Base-by-base conservation (phyloP, 53 echinoderm and acorn worm genomes). In the Echinarachnius parma region DNA sequence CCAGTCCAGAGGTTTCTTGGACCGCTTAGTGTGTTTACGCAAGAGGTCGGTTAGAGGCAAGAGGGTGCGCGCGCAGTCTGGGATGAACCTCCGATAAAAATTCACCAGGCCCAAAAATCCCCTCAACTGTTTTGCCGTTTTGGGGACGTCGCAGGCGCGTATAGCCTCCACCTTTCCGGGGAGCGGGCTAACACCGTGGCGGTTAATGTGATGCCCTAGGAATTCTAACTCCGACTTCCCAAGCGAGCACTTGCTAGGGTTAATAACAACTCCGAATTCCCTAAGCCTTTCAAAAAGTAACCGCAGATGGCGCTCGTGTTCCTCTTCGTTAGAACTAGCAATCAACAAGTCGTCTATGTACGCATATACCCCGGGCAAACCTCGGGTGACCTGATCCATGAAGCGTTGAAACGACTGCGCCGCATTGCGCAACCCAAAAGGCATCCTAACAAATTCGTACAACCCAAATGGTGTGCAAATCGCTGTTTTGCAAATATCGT, bases 391-490 rank as follows among this genome's bases (percentile, higher is more conserved):
- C 19, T 76, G 63, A 44, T 76, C 82, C 2, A 76, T 76, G 47
- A 82, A 82, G 1, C 82, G 37, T 13, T 82, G 63, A 30, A 82
- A 82, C 4, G 75, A 62, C 42, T 82, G 82, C 25, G 82, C 82
- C 0, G 82, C 64, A 28, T 81, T 86, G 16, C 81, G 49, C 24
- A 81, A 28, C 20, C 79, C 85, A 36, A 86, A 86, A 10, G 86
- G 81, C 86, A 86, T 86, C 4, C 71, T 61, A 2, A 54, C 28
- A 67, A 81, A 86, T 45, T 86, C 81, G 28, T 54, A 86, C 11
- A 81, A 42, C 23, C 77, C 72, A 31, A 81, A 86, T 13, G 80
- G 85, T 2, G 75, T 84, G 8, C 34, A 16, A 28, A 83, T 77
- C 4, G 77, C 67, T 9, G 76, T 83, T 20, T 77, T 83, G 3